Conservation (phyloP, 1,140 invertebrate genomes). For the Eriocheir sinensis region DNA sequence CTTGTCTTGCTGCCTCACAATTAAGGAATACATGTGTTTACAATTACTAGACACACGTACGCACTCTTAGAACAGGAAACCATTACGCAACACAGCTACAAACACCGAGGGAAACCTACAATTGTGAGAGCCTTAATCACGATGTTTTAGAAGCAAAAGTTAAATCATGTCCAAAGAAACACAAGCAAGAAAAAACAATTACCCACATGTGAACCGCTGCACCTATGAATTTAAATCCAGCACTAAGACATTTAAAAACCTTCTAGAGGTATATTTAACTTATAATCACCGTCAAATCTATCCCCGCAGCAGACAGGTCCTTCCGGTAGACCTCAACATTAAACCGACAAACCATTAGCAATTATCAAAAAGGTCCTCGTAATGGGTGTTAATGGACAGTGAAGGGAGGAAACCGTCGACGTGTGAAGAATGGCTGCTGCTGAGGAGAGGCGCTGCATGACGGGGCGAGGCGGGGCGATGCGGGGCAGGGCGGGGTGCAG, state of each 20-base stretch:
- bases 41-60: no score
- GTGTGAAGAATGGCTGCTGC: background rate
- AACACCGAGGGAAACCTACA: no score
- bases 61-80: no score
- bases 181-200: no score
- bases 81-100: no score
- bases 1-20: no score
- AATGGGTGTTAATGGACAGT: constrained; percentile 11
- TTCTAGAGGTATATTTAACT: background rate
- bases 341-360: constrained; percentile 16
- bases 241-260: no score
- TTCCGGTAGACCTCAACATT: background rate
- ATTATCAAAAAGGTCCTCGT: background rate
- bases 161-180: no score
- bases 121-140: no score
- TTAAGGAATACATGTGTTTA: no score
- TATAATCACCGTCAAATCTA: background rate
- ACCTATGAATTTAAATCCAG: background rate
- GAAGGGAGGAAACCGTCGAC: background rate
- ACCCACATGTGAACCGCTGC: background rate
- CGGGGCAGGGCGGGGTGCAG: background rate
- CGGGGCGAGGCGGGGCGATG: background rate
- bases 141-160: no score
- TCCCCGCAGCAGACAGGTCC: background rate
- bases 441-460: background rate